Evolutionary conservation across 1,140 invertebrate species (phyloP).

Genomic region (Drosophila dunni): DNA sequence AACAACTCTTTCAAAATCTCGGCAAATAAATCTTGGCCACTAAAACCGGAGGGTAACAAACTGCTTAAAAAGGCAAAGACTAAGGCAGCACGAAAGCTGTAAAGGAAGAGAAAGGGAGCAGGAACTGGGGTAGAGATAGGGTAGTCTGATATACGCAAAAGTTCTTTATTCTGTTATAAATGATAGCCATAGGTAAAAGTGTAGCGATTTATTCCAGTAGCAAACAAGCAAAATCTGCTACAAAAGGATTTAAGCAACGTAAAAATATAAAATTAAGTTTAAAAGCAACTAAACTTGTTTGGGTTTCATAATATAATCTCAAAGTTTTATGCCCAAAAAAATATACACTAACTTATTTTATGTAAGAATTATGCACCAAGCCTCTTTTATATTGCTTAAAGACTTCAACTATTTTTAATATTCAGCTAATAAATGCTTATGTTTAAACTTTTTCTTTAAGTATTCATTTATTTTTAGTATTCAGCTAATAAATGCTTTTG

Average conservation of each 20-base stretch:
- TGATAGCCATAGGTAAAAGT: slow-evolving; percentile 62
- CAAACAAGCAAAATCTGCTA: neutral
- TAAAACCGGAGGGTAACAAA: slow-evolving; percentile 55
- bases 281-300: neutral
- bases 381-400: too few species aligned
- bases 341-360: neutral
- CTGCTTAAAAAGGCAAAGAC: slow-evolving; percentile 33
- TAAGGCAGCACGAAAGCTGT: neutral
- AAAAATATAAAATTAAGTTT: slow-evolving; percentile 30
- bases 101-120: neutral
- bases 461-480: too few species aligned
- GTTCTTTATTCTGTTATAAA: slow-evolving; percentile 63
- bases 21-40: slow-evolving; percentile 71
- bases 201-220: slow-evolving; percentile 58
- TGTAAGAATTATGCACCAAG: too few species aligned
- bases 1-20: slow-evolving; percentile 78
- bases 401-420: too few species aligned
- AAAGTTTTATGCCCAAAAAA: neutral
- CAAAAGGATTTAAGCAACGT: slow-evolving; percentile 12
- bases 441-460: too few species aligned
- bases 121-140: neutral
- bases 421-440: too few species aligned
- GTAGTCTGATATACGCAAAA: slow-evolving; percentile 32
- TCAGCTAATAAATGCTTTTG: too few species aligned
- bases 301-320: neutral